phyloP scores from a whole-genome alignment of 2,888 invertebrate genomes.

The Drosophila differens region DNA sequence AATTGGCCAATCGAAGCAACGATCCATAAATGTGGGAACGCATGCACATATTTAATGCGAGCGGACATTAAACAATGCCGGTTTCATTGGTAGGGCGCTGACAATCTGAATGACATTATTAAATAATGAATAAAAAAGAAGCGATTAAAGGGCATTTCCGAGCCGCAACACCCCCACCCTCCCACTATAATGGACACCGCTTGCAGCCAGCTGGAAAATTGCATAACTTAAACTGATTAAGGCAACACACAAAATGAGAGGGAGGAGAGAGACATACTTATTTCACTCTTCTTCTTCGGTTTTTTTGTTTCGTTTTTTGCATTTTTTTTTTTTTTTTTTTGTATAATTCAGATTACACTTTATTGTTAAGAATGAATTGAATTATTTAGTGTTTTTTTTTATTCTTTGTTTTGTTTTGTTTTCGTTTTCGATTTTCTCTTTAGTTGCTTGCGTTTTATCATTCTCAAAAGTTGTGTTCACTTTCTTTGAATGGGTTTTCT shows the following conservation, averaged over 20 bases:
- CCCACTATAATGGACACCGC: not conserved
- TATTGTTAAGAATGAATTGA: slow-evolving; percentile 84
- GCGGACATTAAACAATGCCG: slow-evolving; percentile 28
- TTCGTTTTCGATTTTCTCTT: slow-evolving; percentile 39
- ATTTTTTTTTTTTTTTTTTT: slow-evolving; percentile 41
- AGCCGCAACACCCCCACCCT: not conserved
- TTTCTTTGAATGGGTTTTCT: slow-evolving; percentile 27
- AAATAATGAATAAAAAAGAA: slow-evolving; percentile 34
- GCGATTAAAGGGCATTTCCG: slow-evolving; percentile 8
- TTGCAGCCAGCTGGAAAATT: slow-evolving; percentile 22
- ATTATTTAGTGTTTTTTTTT: slow-evolving; percentile 70
- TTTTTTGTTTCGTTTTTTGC: slow-evolving; percentile 26
- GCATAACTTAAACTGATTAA: slow-evolving; percentile 34
- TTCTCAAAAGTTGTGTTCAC: slow-evolving; percentile 54
- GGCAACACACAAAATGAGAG: slow-evolving; percentile 10
- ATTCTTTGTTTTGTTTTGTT: slow-evolving; percentile 42
- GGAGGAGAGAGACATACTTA: not conserved
- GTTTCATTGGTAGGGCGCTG: not conserved
- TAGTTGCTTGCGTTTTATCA: slow-evolving; percentile 43
- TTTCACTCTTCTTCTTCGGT: slow-evolving; percentile 17
- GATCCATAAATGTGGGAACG: slow-evolving; percentile 7
- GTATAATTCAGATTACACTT: slow-evolving; percentile 83
- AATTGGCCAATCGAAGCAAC: slow-evolving; percentile 7
- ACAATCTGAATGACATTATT: slow-evolving; percentile 26
- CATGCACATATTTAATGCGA: slow-evolving; percentile 22